Conservation (phyloP, 1,140 invertebrate genomes). For the Drosophila rufa region DNA sequence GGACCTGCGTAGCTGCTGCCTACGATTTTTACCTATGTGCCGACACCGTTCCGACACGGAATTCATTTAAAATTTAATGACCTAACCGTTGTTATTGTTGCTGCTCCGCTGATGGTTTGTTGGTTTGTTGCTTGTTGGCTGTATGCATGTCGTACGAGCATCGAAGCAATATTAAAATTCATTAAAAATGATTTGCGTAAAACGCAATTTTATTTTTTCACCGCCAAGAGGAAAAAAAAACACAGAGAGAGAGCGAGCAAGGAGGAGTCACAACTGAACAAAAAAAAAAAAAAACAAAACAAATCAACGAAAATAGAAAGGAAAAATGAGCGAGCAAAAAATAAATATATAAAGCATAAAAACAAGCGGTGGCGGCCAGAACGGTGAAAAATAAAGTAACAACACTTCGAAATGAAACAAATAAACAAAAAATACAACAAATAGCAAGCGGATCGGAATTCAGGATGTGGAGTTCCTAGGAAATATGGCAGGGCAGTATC, state of each 20-base stretch:
- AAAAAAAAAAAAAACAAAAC: conserved; percentile 8
- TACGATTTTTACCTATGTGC: conserved; percentile 73
- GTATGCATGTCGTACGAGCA: conserved; percentile 37
- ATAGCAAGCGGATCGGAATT: conserved; percentile 30
- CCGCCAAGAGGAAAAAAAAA: conserved; percentile 34
- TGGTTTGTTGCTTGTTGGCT: not conserved
- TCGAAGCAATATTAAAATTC: conserved; percentile 77
- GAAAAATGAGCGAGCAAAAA: conserved; percentile 9
- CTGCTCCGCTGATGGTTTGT: conserved; percentile 19
- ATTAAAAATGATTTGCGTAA: conserved; percentile 84
- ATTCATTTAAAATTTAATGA: conserved; percentile 84
- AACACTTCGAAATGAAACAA: conserved; percentile 64
- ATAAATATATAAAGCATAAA: conserved; percentile 30
- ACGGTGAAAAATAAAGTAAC: conserved; percentile 49
- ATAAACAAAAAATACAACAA: conserved; percentile 44
- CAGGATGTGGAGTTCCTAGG: not conserved
- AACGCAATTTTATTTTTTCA: conserved; percentile 82
- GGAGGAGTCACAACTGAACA: conserved; percentile 3
- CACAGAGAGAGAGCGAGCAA: not conserved
- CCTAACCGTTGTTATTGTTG: conserved; percentile 67
- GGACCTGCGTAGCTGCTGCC: conserved; percentile 23
- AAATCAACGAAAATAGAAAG: conserved; percentile 24
- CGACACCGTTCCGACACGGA: conserved; percentile 43
- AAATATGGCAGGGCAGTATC: conserved; percentile 13
- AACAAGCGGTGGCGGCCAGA: conserved; percentile 22